Evolutionary conservation across 1,140 invertebrate species (phyloP), one percentile per base, ranked within the genome.

Genomic region (Drosophila eugracilis): DNA sequence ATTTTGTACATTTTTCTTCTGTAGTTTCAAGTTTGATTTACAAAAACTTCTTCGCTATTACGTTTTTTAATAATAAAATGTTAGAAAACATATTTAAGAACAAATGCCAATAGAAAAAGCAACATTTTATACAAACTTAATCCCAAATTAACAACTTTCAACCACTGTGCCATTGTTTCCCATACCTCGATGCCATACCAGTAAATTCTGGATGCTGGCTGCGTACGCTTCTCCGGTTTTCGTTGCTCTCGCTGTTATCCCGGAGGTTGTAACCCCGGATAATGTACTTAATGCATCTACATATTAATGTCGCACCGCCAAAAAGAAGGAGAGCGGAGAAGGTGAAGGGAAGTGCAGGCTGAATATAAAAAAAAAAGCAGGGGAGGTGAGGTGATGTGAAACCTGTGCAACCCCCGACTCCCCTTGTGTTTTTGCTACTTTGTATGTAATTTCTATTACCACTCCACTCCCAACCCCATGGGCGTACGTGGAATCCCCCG

Each of bases 221-320:
- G 42, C 44, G 42, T 62, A 24, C 55, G 39, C 45, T 14, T 2
- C 37, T 37, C 28, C 34, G 12, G 49, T 14, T 28, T 53, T 42
- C 17, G 60, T 54, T 53, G 79, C 65, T 58, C 73, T 53, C 62
- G 37, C 73, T 39, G 44, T 65, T 59, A 70, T 72, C 54, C 76
- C 9, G 39, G 50, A 89, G 84, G 84, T 90, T 90, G 84, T 89
- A 90, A 90, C 89, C 89, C 89, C 89, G 84, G 81, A 90, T 90
- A 90, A 90, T 90, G 86, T 90, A 77, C 84, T 90, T 90, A 90
- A 89, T 90, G 89, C 89, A 90, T 90, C 89, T 90, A 85, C 84
- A 90, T 90, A 88, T 90, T 89, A 90, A 90, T 90, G 84, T 85
- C 77, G 79, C 73, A 67, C 45, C 63, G 62, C 75, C 70, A 52